These are phyloP conservation scores for Antedon mediterranea DNA, from an alignment of 53 echinoderm and acorn worm species.

Conservation along the genomic window DNA sequence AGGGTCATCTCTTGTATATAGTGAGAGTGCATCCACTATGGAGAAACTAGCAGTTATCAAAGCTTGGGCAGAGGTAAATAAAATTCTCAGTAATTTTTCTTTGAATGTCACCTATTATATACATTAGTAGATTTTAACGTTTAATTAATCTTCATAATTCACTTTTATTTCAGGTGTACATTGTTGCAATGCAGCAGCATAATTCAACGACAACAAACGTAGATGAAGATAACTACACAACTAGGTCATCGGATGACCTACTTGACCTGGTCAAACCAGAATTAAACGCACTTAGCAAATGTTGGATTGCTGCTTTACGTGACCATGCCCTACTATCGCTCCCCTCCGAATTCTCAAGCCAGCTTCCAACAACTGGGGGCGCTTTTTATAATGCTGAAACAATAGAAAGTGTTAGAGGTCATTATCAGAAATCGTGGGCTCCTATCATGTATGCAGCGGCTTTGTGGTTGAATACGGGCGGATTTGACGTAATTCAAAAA, in stretches of 20 bases:
- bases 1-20: constrained; percentile 93
- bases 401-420: constrained; percentile 71
- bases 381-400: constrained; percentile 96
- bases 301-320: constrained; percentile 92
- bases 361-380: constrained; percentile 81
- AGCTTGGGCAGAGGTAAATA: constrained; percentile 90
- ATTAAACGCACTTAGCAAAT: constrained; percentile 68
- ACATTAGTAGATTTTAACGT: too few species aligned
- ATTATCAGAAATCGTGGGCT: constrained; percentile 93
- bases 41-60: constrained; percentile 98
- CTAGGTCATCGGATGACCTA: constrained; percentile 61
- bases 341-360: constrained; percentile 73
- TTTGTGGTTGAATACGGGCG: constrained; percentile 76
- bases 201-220: constrained; percentile 24
- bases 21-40: constrained; percentile 99
- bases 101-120: too few species aligned
- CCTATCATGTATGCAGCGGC: constrained; percentile 88
- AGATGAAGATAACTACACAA: constrained; percentile 4
- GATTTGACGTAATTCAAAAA: constrained; percentile 55
- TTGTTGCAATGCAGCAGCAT: constrained; percentile 94
- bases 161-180: constrained; percentile 51
- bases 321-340: constrained; percentile 94
- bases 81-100: not conserved
- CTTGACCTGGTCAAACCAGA: constrained; percentile 82
- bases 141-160: not conserved